Evolutionary conservation across 2,888 invertebrate species (phyloP).

Genomic region (Minunthozetes semirufus): DNA sequence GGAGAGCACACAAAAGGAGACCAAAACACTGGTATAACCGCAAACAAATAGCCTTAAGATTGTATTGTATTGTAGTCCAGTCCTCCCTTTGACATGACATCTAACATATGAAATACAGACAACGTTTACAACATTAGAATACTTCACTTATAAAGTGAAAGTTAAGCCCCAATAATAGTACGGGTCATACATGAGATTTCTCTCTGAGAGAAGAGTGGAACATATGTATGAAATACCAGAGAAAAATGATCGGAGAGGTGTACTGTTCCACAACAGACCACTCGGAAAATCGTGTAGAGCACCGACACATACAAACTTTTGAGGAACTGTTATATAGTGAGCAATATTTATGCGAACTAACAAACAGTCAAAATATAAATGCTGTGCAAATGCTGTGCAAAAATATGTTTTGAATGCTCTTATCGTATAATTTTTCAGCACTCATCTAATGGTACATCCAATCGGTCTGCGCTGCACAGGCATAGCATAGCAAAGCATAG

Average conservation of each 20-base stretch:
- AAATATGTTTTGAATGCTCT: slow-evolving; percentile 8
- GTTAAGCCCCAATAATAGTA: slow-evolving; percentile 26
- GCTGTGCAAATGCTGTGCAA: background rate
- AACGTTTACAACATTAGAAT: background rate
- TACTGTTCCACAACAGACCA: background rate
- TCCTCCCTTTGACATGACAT: slow-evolving; percentile 9
- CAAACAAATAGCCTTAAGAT: slow-evolving; percentile 14
- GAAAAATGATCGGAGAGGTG: slow-evolving; percentile 21
- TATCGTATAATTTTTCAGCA: slow-evolving; percentile 27
- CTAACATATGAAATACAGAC: background rate
- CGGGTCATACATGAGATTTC: background rate
- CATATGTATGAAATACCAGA: background rate
- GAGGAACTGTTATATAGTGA: background rate
- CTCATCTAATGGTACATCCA: slow-evolving; percentile 13
- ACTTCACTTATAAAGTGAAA: background rate
- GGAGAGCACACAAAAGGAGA: background rate
- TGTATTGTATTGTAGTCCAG: background rate
- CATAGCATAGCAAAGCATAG: background rate
- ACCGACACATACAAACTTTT: background rate
- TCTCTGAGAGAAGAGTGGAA: background rate
- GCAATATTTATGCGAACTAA: background rate
- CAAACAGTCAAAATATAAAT: slow-evolving; percentile 4
- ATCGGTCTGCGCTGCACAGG: background rate
- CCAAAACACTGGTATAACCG: slow-evolving; percentile 15
- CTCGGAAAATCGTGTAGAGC: slow-evolving; percentile 1